Evolutionary conservation across 2,888 invertebrate species (phyloP), one percentile per base, ranked within the genome.

Genomic region (Thelaira solivaga): DNA sequence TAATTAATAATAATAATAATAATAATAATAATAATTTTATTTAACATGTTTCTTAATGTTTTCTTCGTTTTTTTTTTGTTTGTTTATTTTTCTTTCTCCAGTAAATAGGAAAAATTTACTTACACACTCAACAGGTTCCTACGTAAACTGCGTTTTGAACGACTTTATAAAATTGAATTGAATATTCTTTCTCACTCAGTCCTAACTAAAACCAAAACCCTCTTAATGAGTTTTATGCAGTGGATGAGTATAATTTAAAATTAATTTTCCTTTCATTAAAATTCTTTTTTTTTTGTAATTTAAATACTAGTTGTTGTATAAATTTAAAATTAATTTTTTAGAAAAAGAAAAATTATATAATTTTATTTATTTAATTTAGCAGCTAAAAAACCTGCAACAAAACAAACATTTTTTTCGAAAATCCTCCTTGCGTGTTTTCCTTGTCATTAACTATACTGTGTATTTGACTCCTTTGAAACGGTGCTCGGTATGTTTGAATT

Each of bases 91-190:
- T 73, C 74, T 78, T 61, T 67, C 69, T 78, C 74, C 74, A 74
- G 65, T 69, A 74, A 74, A 74, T 74, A 78, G 78, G 74, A 59
- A 69, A n/a, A 74, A 69, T 74, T 74, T 73, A 55, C 64, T 62
- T 39, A 78, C 64, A 77, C 74, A 72, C 55, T 64, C 76, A 61
- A 67, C 77, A 69, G 74, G 74, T 74, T 69, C 51, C 74, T 75
- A 34, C 61, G 59, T 51, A 29, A 57, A 67, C 61, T 61, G 67
- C 74, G 74, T 74, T 53, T 74, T 45, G 43, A 59, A 74, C 36
- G 51, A 67, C 29, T 51, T 65, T 74, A 29, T 53, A 47, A 72
- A 64, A 64, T 53, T 67, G 64, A 65, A 41, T 57, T 65, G 51
- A 53, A 67, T 51, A 47, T 47, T 61, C 36, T 55, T n/a, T 51